Conservation (phyloP, 1,140 invertebrate genomes). For the Lepidurus arcticus region DNA sequence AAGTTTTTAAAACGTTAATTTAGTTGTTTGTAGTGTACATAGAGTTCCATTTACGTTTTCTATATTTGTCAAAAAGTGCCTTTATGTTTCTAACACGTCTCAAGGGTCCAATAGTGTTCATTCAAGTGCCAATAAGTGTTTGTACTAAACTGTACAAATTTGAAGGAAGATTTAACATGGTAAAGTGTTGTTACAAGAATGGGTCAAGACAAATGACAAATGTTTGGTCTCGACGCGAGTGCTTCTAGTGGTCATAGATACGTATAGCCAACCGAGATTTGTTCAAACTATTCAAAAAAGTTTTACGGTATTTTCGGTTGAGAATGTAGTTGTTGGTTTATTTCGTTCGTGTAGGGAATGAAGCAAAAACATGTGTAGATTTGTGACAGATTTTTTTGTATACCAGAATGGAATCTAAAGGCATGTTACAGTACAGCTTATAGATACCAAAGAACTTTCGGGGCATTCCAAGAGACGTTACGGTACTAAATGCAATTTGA, state of each 20-base stretch:
- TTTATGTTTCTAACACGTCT: too few species aligned
- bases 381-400: not conserved
- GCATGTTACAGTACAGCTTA: not conserved
- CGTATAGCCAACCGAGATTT: not conserved
- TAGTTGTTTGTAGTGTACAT: not conserved
- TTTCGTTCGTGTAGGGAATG: not conserved
- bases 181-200: not conserved
- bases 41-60: not conserved
- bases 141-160: not conserved
- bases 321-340: not conserved
- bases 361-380: not conserved
- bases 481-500: not conserved
- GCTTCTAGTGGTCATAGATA: conserved; percentile 19
- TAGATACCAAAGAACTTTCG: conserved; percentile 13
- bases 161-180: not conserved
- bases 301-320: not conserved
- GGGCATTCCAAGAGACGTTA: conserved; percentile 11
- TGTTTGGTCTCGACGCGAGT: not conserved
- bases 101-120: too few species aligned
- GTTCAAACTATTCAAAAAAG: not conserved
- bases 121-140: not conserved
- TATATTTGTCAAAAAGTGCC: too few species aligned
- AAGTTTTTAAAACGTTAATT: too few species aligned
- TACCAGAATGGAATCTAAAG: not conserved
- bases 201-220: not conserved